These are phyloP conservation scores for Drosophila eohydei DNA, from an alignment of 2,888 invertebrate species.

Conservation along the genomic window DNA sequence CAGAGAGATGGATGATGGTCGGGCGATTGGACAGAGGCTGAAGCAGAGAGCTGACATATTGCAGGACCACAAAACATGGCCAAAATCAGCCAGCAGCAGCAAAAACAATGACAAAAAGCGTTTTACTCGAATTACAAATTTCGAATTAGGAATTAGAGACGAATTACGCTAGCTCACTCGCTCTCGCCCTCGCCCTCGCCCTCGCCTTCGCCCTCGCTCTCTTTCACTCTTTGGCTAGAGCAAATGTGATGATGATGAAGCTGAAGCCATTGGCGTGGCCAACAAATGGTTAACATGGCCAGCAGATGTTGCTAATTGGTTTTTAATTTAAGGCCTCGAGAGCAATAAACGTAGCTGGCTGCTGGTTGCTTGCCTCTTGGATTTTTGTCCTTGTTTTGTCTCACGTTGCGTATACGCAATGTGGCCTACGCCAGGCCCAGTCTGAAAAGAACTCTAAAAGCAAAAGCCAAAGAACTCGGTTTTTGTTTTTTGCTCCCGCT, in stretches of 20 bases:
- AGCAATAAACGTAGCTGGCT: conserved; percentile 59
- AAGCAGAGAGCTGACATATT: conserved; percentile 40
- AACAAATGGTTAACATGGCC: conserved; percentile 61
- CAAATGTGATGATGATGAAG: conserved; percentile 37
- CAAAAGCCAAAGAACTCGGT: conserved; percentile 25
- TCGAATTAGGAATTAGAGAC: conserved; percentile 63
- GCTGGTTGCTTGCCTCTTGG: conserved; percentile 2
- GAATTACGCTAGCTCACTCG: conserved; percentile 44
- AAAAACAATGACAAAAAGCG: conserved; percentile 46
- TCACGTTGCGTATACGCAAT: conserved; percentile 59
- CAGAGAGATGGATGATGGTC: not conserved
- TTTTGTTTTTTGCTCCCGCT: conserved; percentile 15
- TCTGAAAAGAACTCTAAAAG: conserved; percentile 27
- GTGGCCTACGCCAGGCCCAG: conserved; percentile 22
- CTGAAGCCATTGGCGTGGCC: conserved; percentile 22
- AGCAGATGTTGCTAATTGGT: conserved; percentile 69
- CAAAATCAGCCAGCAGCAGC: conserved; percentile 5
- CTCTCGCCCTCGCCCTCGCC: not conserved
- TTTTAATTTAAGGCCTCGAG: conserved; percentile 70
- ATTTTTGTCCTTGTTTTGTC: conserved; percentile 25
- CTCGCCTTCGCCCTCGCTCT: not conserved
- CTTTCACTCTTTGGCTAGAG: conserved; percentile 2
- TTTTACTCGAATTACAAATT: conserved; percentile 60
- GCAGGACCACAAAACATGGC: conserved; percentile 51
- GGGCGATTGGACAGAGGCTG: not conserved